phyloP scores from a whole-genome alignment of 2,797 vertebrate genomes.

The Tolypeutes matacus region DNA sequence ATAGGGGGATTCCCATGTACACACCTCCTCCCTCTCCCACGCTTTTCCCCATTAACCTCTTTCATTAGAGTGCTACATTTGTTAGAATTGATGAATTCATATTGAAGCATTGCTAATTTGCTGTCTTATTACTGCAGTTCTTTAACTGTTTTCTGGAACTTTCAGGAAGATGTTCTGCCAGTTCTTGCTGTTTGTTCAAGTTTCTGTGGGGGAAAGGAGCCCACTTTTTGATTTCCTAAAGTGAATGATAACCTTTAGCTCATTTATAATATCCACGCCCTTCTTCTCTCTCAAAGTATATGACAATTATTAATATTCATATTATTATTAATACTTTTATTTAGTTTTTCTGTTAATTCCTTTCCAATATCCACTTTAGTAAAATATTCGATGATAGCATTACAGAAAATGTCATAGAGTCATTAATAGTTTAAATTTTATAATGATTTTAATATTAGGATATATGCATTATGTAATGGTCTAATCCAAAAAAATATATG shows the following conservation, averaged over 20 bases:
- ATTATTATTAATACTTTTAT: no score
- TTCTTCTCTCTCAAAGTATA: not conserved
- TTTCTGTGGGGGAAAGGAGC: no score
- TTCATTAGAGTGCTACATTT: no score
- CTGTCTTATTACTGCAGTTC: no score
- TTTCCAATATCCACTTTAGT: not conserved
- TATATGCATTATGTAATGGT: not conserved
- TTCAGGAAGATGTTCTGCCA: no score
- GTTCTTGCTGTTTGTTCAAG: no score
- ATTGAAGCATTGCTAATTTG: no score
- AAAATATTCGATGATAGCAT: not conserved
- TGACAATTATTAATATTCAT: not conserved
- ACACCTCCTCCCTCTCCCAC: no score
- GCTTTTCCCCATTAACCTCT: no score
- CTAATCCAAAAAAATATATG: not conserved
- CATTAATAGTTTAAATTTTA: slow-evolving; percentile 23
- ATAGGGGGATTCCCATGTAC: no score
- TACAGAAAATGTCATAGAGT: not conserved
- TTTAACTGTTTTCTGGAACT: no score
- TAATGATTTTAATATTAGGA: not conserved
- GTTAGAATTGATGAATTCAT: no score
- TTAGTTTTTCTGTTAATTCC: not conserved
- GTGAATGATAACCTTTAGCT: not conserved
- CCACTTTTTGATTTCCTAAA: not conserved
- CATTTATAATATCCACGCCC: not conserved